Percentiles rank a stretch among this genome's conserved stretches.
phyloP scores from a whole-genome alignment of 1,140 invertebrate genomes.

The Achatina immaculata region DNA sequence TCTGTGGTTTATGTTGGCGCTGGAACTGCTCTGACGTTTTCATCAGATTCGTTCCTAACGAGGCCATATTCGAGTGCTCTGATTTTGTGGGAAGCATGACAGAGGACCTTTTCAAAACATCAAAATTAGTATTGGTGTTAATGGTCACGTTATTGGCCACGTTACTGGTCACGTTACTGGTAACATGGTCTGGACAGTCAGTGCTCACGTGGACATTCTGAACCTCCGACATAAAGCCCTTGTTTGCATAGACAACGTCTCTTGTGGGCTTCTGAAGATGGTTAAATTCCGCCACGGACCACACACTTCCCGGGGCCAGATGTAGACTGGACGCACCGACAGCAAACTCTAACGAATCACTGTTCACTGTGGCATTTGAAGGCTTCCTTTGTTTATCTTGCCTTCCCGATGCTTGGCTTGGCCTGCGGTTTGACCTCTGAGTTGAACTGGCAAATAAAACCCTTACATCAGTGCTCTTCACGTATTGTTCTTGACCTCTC shows the following conservation, averaged over 20 bases:
- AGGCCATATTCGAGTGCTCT: no score
- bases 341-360: background rate
- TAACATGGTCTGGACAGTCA: background rate
- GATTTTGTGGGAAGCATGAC: no score
- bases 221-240: background rate
- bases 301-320: no score
- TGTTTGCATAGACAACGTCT: background rate
- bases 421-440: background rate
- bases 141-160: no score
- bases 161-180: no score
- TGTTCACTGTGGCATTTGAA: background rate
- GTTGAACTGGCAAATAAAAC: background rate
- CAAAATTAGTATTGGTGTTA: no score
- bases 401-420: background rate
- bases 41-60: no score
- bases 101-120: no score
- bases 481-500: background rate
- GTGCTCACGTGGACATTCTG: background rate
- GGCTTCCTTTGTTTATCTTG: background rate
- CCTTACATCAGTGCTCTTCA: background rate
- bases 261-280: background rate
- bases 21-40: no score
- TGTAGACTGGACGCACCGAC: background rate
- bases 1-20: no score
- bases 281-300: no score